Base-by-base conservation (phyloP, 2,888 invertebrate genomes). In the Dugesia japonica region DNA sequence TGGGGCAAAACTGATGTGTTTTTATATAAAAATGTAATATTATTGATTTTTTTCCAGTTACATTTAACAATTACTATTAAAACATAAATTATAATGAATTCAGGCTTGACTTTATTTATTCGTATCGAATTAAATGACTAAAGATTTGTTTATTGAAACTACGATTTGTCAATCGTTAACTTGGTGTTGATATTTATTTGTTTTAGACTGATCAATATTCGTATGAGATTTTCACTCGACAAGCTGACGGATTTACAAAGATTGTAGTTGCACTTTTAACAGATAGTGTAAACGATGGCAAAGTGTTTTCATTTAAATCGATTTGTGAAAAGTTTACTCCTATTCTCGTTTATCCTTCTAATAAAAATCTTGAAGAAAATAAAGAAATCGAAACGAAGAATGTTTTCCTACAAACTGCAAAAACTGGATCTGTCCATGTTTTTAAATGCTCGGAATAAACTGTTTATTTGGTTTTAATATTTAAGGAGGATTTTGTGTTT, bases 341-440 rank as follows among this genome's bases (percentile, higher is more conserved):
- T 1, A 28, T 28, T n/a, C n/a, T 72, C 4, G 72, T 72, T 15
- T 72, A 72, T 31, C 72, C 72, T 7, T 28, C 72, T 7, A 72
- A 72, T 72, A 7, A 1, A 17, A 72, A 72, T 72, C n/a, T 72
- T 4, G n/a, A 27, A 28, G 31, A 28, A 28, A 28, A 28, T 28
- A 72, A 23, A n/a, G 72, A 72, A 20, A 72, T 72, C 23, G 72
- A 72, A 7, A n/a, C 72, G 1, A 72, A 72, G 23, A 28, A n/a
- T 27, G 23, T 72, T 31, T 28, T n/a, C 28, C 27, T 72, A 4
- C 7, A 72, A n/a, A 72, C 9, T 7, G 28, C 4, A 28, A n/a
- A 23, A 17, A 72, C 28, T 72, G 28, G 28, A 4, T 72, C 72
- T 1, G n/a, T 72, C n/a, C 72, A 72, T 72, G 72, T 72, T n/a